Percentiles rank a stretch among this genome's conserved stretches.
These are phyloP conservation scores for Sebastes wilsoni DNA, from an alignment of 2,797 vertebrate species.

Conservation along the genomic window DNA sequence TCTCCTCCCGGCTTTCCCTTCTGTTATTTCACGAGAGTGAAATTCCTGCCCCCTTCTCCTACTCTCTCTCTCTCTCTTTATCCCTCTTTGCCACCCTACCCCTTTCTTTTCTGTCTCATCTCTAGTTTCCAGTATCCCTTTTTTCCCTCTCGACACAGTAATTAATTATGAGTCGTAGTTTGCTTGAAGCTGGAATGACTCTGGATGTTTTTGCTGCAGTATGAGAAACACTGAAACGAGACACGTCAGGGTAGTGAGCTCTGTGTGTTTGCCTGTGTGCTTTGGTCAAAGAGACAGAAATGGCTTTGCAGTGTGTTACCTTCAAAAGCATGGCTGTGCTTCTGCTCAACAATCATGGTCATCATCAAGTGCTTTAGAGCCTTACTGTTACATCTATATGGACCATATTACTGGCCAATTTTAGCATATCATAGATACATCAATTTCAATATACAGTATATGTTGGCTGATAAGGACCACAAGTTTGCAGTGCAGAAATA, in stretches of 20 bases:
- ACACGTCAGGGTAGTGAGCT: neutral
- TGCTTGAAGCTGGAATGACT: constrained; percentile 49
- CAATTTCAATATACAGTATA: neutral
- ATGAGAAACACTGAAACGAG: constrained; percentile 40
- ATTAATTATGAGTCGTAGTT: constrained; percentile 60
- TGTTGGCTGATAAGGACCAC: neutral
- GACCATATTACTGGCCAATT: neutral
- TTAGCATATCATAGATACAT: neutral
- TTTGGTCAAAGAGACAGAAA: constrained; percentile 40
- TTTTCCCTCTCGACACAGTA: constrained; percentile 36
- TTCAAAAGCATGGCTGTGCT: constrained; percentile 20
- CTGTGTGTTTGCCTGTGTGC: constrained; percentile 1
- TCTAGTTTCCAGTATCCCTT: constrained; percentile 43
- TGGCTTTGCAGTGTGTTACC: constrained; percentile 19
- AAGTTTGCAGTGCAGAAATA: neutral
- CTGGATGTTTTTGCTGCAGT: constrained; percentile 49
- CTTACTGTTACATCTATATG: neutral
- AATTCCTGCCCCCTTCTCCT: neutral
- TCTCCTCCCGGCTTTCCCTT: constrained; percentile 18
- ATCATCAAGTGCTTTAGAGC: neutral
- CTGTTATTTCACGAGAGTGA: constrained; percentile 17
- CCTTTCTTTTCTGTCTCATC: constrained; percentile 4
- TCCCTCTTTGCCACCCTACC: neutral
- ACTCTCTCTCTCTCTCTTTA: neutral
- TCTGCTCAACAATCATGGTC: constrained; percentile 5